Base-by-base conservation (phyloP, 2,797 vertebrate species). In the Carduelis carduelis region DNA sequence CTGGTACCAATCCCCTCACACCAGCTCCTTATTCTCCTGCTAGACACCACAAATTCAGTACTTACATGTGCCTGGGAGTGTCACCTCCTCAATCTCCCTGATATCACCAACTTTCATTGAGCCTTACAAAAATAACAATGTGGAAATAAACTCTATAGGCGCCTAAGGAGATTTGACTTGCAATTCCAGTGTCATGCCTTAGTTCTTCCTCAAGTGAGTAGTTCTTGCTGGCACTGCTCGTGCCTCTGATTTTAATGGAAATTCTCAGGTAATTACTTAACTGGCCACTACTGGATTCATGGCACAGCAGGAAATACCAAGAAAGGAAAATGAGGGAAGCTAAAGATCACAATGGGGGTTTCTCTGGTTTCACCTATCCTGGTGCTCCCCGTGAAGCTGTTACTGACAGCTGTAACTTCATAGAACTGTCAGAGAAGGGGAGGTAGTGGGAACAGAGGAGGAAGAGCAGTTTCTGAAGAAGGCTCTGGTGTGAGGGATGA, bases 331-430 rank as follows among this genome's bases (percentile, higher is more conserved):
- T 12, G 32, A 57, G 23, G 27, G 44, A 23, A 89, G 27, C 4
- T n/a, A 28, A 74, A 50, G 57, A 53, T 28, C 34, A 68, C 0
- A 0, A 14, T 6, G n/a, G 0, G 7, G 7, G 1, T 74, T 77
- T 85, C 34, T 47, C 35, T 63, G 18, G 15, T 41, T 70, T 60
- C 26, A 26, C 8, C 16, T 43, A 14, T 17, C 32, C 37, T 15
- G 7, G 44, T 28, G 55, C 22, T 77, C 60, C 30, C 34, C 0
- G 0, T 43, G 69, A 64, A 0, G 55, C 21, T 7, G 0, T 53
- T 53, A 53, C 35, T 53, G 27, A 65, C 35, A 86, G 37, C 2
- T 72, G 28, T 39, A 76, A 85, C 16, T 65, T 47, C 32, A 43
- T 26, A 17, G 21, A 94, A 76, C 28, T 76, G 50, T 16, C 26